Percentiles rank a stretch among this genome's conserved stretches.
These are phyloP conservation scores for Mustelus asterias DNA, from an alignment of 2,113 vertebrate species.

Conservation along the genomic window DNA sequence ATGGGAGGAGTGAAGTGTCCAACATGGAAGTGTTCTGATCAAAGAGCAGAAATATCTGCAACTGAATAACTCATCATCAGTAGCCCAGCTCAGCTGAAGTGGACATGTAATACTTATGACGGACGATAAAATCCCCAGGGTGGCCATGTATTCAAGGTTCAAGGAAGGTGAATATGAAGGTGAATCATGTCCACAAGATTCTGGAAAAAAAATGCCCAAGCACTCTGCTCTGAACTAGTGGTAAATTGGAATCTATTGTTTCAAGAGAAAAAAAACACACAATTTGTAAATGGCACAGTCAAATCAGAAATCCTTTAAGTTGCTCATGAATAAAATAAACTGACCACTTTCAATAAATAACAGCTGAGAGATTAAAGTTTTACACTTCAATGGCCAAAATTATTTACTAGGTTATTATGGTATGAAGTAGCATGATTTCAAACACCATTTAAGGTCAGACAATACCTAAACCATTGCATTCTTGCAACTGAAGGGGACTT, in stretches of 20 bases:
- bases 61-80: too few species aligned
- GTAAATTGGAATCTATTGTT: not conserved
- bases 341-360: not conserved
- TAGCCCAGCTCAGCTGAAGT: too few species aligned
- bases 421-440: not conserved
- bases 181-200: too few species aligned
- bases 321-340: not conserved
- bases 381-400: not conserved
- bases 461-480: not conserved
- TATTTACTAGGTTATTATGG: not conserved
- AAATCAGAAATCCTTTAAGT: not conserved
- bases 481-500: not conserved
- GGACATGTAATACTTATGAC: too few species aligned
- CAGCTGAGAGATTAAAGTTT: not conserved
- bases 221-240: not conserved
- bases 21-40: too few species aligned
- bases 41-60: too few species aligned
- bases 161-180: too few species aligned
- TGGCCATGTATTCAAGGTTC: too few species aligned
- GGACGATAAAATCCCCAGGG: too few species aligned
- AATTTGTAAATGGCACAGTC: not conserved
- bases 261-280: not conserved
- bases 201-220: not conserved
- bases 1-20: too few species aligned
- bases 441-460: not conserved